Evolutionary conservation across 1,140 invertebrate species (phyloP).

Genomic region (Drosophila bipectinata): DNA sequence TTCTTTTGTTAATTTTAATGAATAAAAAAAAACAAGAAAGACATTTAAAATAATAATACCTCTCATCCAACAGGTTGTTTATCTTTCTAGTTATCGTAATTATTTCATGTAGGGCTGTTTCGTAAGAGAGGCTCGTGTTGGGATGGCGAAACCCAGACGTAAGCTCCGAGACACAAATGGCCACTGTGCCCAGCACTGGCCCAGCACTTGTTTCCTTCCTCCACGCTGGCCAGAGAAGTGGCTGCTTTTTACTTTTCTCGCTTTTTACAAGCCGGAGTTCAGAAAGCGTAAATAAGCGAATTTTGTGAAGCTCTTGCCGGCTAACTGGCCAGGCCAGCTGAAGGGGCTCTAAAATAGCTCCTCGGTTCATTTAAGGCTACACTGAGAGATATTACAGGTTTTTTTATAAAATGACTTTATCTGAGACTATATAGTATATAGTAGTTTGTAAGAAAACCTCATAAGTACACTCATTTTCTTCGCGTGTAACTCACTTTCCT

Average conservation of each 20-base stretch:
- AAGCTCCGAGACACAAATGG: constrained; percentile 22
- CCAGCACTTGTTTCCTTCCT: constrained; percentile 26
- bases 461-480: background rate
- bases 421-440: too few relatives aligned
- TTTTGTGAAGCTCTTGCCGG: constrained; percentile 33
- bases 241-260: constrained; percentile 23
- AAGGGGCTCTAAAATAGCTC: constrained; percentile 8
- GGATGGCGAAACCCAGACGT: constrained; percentile 26
- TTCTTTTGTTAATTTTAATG: background rate
- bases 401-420: too few relatives aligned
- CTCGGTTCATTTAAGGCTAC: constrained; percentile 17
- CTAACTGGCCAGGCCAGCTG: background rate
- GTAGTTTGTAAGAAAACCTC: too few relatives aligned
- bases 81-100: constrained; percentile 42
- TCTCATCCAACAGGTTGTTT: constrained; percentile 31
- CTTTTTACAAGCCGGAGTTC: constrained; percentile 39
- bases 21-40: background rate
- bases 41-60: constrained; percentile 10
- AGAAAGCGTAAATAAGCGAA: constrained; percentile 76
- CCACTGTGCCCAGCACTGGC: constrained; percentile 17
- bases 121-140: constrained; percentile 15
- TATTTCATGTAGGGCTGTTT: constrained; percentile 34
- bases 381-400: background rate
- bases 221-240: constrained; percentile 15
- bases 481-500: constrained; percentile 24